Base-by-base conservation (phyloP, 2,797 vertebrate genomes). In the Yasuhikotakia modesta region DNA sequence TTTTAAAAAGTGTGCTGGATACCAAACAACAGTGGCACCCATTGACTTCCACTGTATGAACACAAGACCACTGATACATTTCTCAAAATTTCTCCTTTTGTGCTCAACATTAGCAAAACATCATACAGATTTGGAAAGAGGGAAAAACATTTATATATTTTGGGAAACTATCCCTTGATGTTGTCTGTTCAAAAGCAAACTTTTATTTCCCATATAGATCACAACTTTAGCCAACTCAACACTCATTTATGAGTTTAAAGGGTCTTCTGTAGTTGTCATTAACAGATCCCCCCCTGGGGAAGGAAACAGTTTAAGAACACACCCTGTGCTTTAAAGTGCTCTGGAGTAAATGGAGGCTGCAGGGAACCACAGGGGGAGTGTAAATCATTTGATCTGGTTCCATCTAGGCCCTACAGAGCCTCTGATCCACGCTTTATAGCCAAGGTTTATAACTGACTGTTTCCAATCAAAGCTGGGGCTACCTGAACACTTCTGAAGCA, bases 341-440 rank as follows among this genome's bases (percentile, higher is more conserved):
- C 71, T 57, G 61, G 76, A 76, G 22, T 63, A 16, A 43, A 55
- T 17, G 4, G 50, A 78, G 45, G 16, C 48, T 58, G 53, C 8
- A 22, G 7, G 21, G 22, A 58, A 46, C 52, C 4, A 1, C 24
- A 55, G 57, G 55, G 22, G 22, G 13, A 52, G 14, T 39, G 14
- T 3, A 60, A 74, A 70, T 64, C 53, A 58, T 72, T 79, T 79
- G 52, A 77, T 77, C 73, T 70, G 27, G 45, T 70, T 73, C 45
- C 65, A 48, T 46, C 70, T 43, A 43, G 64, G 52, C 64, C 27
- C 73, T 69, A 17, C 66, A 66, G 32, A 52, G 53, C 60, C 39
- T 81, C 60, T 75, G 71, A 78, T 63, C 67, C 61, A 78, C 27
- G 35, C 35, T 79, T 83, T 77, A 77, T 53, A 53, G 35, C 10